A percentile compares a stretch with the other conserved stretches of the same genome.
Conservation (phyloP, 2,888 invertebrate genomes). For the Lasioglossum marginatum region DNA sequence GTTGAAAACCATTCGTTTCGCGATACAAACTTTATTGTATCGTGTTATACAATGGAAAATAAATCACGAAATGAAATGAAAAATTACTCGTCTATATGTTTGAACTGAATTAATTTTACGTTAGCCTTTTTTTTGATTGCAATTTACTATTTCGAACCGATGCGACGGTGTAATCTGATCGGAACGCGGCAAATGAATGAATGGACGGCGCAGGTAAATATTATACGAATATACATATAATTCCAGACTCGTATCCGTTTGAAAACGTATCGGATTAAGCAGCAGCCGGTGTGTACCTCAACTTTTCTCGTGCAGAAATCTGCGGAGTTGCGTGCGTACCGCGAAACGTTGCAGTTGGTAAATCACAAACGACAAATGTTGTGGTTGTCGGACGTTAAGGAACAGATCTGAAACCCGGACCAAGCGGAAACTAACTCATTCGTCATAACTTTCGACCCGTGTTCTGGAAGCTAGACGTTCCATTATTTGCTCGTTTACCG, state of each 20-base stretch:
- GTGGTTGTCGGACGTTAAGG: neutral
- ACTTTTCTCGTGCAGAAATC: neutral
- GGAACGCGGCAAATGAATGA: neutral
- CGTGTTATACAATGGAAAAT: no score
- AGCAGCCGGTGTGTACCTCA: neutral
- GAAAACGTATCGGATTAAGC: neutral
- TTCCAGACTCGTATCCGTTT: neutral
- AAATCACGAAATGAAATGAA: no score
- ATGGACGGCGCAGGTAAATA: neutral
- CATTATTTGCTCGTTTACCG: conserved; percentile 24
- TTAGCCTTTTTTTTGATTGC: no score
- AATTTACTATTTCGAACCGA: no score
- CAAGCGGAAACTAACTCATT: conserved; percentile 29
- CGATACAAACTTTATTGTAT: no score
- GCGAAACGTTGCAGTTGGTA: neutral
- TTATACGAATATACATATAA: neutral
- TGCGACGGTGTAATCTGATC: no score
- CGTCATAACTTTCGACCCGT: conserved; percentile 33
- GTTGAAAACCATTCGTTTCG: neutral
- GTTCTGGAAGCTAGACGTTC: conserved; percentile 14
- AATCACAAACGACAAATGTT: neutral
- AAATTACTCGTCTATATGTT: no score
- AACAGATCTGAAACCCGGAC: neutral
- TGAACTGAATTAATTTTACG: no score
- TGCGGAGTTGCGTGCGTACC: neutral